These are phyloP conservation scores for Papilio polyxenes DNA, from an alignment of 1,140 invertebrate species.

Conservation along the genomic window DNA sequence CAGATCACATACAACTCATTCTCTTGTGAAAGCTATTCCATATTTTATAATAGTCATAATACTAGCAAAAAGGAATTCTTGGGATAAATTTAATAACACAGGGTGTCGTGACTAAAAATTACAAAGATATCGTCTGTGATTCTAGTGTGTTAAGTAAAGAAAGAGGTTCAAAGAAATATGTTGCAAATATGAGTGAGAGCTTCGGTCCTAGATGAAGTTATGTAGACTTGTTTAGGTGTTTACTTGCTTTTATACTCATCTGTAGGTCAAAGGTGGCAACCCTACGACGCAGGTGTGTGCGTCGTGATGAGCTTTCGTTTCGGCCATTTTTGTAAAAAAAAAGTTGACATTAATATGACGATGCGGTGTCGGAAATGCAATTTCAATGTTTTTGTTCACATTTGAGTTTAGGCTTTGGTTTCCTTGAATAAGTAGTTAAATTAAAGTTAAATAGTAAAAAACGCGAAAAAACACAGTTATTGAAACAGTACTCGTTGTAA, in stretches of 20 bases:
- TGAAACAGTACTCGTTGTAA: background rate
- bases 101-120: too few relatives aligned
- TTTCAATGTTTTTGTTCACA: constrained; percentile 3
- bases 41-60: too few relatives aligned
- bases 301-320: constrained; percentile 34
- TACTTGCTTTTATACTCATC: background rate
- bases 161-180: too few relatives aligned
- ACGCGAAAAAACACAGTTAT: background rate
- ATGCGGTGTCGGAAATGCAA: constrained; percentile 29
- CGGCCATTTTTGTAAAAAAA: constrained; percentile 28
- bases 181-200: too few relatives aligned
- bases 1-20: too few relatives aligned
- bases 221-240: background rate
- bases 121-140: too few relatives aligned
- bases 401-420: background rate
- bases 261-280: background rate
- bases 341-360: constrained; percentile 24
- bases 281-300: background rate
- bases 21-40: too few relatives aligned
- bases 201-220: background rate
- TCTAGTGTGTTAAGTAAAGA: too few relatives aligned
- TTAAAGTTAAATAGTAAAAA: background rate
- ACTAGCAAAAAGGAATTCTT: too few relatives aligned
- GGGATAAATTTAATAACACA: too few relatives aligned
- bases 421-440: background rate